Evolutionary conservation across 2,888 invertebrate species (phyloP).

Genomic region (Thereva unica): DNA sequence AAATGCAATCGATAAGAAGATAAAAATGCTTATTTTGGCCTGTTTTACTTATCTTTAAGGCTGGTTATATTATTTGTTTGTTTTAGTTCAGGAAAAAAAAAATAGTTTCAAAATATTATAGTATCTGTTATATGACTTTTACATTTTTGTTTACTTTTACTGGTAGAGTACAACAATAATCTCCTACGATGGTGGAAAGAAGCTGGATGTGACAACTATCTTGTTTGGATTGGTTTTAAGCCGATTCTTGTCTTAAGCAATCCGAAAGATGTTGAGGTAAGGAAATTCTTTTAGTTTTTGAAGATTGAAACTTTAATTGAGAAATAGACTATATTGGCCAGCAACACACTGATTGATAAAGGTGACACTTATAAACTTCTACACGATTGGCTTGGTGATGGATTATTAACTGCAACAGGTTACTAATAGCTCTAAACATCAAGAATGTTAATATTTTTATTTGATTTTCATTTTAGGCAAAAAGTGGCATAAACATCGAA

Average conservation of each 20-base stretch:
- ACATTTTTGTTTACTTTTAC: too few species aligned
- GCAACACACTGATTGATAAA: constrained; percentile 59
- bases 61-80: too few species aligned
- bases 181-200: constrained; percentile 45
- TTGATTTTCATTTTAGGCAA: constrained; percentile 47
- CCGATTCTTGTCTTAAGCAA: constrained; percentile 45
- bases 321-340: constrained; percentile 50
- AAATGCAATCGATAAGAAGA: too few species aligned
- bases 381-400: constrained; percentile 59
- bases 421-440: neutral
- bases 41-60: too few species aligned
- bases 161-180: too few species aligned
- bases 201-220: constrained; percentile 45
- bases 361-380: constrained; percentile 56
- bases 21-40: too few species aligned
- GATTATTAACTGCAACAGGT: constrained; percentile 59
- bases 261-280: constrained; percentile 49
- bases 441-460: too few species aligned
- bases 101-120: too few species aligned
- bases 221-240: constrained; percentile 47
- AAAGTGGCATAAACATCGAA: constrained; percentile 61
- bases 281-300: neutral
- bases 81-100: too few species aligned
- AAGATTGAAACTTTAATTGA: neutral
- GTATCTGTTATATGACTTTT: too few species aligned